Percentiles rank a stretch among this genome's conserved stretches.
phyloP scores from a whole-genome alignment of 2,888 invertebrate species.

The Cistogaster globosa region DNA sequence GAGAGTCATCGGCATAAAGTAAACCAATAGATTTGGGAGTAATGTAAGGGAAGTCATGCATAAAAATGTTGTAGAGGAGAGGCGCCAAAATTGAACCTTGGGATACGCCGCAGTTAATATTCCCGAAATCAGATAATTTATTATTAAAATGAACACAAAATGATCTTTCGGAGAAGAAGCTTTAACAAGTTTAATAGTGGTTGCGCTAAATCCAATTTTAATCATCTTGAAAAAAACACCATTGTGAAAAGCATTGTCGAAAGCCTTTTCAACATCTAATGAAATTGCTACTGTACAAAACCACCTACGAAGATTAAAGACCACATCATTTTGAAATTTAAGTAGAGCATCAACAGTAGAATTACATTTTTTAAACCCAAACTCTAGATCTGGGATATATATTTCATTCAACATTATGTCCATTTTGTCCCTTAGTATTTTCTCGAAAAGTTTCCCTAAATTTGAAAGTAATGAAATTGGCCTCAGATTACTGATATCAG shows the following conservation, averaged over 20 bases:
- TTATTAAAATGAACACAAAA: not conserved
- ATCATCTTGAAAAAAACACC: not conserved
- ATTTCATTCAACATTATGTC: too few species aligned
- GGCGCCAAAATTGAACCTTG: too few species aligned
- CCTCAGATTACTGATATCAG: not conserved
- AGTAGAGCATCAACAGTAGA: too few species aligned
- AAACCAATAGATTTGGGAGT: too few species aligned
- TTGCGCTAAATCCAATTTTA: too few species aligned
- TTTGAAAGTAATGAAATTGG: conserved; percentile 11
- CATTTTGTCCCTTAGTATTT: not conserved
- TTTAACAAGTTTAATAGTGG: too few species aligned
- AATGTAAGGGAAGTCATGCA: too few species aligned
- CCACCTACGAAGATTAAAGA: too few species aligned
- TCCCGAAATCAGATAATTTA: not conserved
- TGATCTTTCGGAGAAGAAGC: not conserved
- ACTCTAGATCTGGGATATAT: too few species aligned
- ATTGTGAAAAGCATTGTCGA: not conserved
- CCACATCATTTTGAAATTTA: not conserved
- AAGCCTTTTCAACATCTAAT: not conserved
- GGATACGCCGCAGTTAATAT: not conserved
- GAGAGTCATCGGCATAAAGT: too few species aligned
- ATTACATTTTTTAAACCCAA: too few species aligned
- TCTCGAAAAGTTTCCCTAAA: not conserved
- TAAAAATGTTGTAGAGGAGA: too few species aligned
- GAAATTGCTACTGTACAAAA: not conserved